Evolutionary conservation across 2,797 vertebrate species (phyloP).

Genomic region (Enteromius treurensis): DNA sequence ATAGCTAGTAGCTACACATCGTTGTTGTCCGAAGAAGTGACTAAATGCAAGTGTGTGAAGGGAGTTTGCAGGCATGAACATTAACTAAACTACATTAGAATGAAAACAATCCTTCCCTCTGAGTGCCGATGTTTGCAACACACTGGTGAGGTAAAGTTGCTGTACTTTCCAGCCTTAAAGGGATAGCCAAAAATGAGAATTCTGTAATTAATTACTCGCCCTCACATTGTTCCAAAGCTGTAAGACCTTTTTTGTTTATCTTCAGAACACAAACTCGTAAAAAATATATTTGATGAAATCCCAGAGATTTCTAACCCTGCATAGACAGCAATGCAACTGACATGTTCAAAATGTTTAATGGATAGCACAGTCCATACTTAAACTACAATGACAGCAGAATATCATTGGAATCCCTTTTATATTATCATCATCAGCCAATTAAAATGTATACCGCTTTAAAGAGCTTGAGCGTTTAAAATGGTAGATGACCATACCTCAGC

Average conservation of each 20-base stretch:
- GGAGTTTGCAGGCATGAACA: not conserved
- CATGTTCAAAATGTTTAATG: not conserved
- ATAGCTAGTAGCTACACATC: not conserved
- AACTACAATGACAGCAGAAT: not conserved
- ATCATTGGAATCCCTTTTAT: not conserved
- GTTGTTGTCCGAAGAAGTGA: not conserved
- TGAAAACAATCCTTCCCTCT: not conserved
- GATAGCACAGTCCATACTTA: not conserved
- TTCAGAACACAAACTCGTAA: no score
- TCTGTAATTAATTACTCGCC: not conserved
- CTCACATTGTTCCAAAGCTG: no score
- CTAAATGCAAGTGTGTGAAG: not conserved
- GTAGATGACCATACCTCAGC: not conserved
- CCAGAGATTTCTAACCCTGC: not conserved
- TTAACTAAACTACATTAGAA: not conserved
- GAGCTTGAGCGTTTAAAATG: not conserved
- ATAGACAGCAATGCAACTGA: not conserved
- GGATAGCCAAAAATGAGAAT: not conserved
- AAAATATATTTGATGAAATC: no score
- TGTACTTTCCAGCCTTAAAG: not conserved
- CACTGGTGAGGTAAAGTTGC: not conserved
- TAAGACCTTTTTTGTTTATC: no score
- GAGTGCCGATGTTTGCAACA: not conserved
- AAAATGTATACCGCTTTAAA: not conserved
- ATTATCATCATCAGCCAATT: not conserved